Percentiles rank a stretch among this genome's conserved stretches.
Conservation (phyloP, 2,113 vertebrate species). For the Girardinichthys multiradiatus region DNA sequence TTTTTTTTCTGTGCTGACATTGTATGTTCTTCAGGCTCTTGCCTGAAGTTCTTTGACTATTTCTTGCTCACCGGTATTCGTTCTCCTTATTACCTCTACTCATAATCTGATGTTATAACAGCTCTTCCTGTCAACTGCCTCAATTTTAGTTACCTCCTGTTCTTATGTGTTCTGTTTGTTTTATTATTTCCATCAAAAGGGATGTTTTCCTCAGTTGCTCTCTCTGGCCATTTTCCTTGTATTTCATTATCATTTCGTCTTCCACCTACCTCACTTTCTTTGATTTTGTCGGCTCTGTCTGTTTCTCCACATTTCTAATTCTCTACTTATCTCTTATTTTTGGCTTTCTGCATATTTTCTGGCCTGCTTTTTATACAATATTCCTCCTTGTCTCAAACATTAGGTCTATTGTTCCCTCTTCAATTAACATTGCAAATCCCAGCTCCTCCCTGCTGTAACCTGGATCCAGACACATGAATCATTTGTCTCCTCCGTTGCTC, state of each 20-base stretch:
- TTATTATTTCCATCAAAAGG: neutral
- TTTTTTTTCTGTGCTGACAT: constrained; percentile 26
- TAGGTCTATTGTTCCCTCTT: constrained; percentile 47
- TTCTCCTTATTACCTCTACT: constrained; percentile 22
- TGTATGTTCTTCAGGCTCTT: constrained; percentile 25
- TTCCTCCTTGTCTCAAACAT: constrained; percentile 35
- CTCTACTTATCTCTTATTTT: neutral
- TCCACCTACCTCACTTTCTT: neutral
- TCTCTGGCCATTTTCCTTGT: neutral
- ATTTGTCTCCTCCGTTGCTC: constrained; percentile 25
- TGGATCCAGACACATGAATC: constrained; percentile 37
- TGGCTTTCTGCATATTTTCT: neutral
- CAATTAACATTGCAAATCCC: constrained; percentile 55
- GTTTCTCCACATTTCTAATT: neutral
- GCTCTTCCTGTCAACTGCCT: constrained; percentile 23
- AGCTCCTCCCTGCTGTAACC: constrained; percentile 20
- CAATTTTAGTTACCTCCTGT: neutral
- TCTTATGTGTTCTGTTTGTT: constrained; percentile 10
- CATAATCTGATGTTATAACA: constrained; percentile 26
- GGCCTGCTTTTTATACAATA: neutral
- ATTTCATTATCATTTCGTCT: neutral
- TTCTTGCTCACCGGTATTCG: constrained; percentile 3
- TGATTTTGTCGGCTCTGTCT: constrained; percentile 1
- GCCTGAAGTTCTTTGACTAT: constrained; percentile 5
- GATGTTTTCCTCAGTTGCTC: neutral